Evolutionary conservation across 2,888 invertebrate genomes (phyloP), one percentile per base, ranked within the genome.

Genomic region (Ceriagrion tenellum): DNA sequence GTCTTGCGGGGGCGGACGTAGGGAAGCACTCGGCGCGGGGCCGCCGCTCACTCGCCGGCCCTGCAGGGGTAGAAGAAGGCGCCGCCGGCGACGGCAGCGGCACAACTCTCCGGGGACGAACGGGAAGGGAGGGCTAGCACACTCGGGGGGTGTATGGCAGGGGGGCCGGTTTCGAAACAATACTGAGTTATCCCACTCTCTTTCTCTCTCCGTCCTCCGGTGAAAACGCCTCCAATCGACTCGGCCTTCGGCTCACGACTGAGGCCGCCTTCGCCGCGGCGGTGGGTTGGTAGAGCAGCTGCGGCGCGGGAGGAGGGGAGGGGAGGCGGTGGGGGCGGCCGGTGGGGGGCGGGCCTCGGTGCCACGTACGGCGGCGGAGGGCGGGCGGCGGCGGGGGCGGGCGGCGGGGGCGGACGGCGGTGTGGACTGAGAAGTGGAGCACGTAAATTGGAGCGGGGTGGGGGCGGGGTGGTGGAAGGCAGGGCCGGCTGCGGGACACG

Each of bases 311-410:
- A 35, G 69, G 59, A n/a, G 63, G 89, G 95, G 69, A 16, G 81
- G 47, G 0, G 20, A 90, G 47, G 2, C 47, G 26, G 95, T 47
- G 90, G 81, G 59, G 26, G 30, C 55, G 63, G 59, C 35, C 47
- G 88, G 95, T 74, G 47, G 74, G 90, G 81, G 59, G 91, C 56
- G 69, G 26, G 23, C 23, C 81, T 23, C 30, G 23, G 93, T 81
- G 91, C n/a, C 88, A 95, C 88, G 59, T 81, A 95, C 47, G 95
- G 47, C 35, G 88, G 59, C 88, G 69, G 55, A n/a, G 59, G 91
- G 95, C 40, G 95, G 74, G 59, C 74, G 47, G 47, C 47, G 47
- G 8, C n/a, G n/a, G n/a, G n/a, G n/a, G n/a, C n/a, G n/a, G 95
- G 47, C 35, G 88, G 59, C 88, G 69, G 55, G n/a, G n/a, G n/a